Evolutionary conservation across 2,113 vertebrate species (phyloP).

Genomic region (Cololabis saira): DNA sequence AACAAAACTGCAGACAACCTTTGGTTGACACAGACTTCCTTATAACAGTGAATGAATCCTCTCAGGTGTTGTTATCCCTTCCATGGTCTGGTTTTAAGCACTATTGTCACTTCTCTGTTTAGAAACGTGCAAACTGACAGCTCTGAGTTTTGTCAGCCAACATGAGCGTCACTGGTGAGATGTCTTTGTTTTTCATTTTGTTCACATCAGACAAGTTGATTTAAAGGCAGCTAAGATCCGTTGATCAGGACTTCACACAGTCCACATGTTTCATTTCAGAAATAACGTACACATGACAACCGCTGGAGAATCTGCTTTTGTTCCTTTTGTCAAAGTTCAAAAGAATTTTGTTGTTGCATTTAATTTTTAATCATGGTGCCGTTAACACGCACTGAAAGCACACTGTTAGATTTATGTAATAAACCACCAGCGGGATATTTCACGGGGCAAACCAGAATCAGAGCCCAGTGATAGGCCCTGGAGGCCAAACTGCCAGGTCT

Average conservation of each 20-base stretch:
- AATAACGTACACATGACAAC: neutral
- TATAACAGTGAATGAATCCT: too few species aligned
- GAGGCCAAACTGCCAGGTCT: slow-evolving; percentile 67
- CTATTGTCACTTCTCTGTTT: too few species aligned
- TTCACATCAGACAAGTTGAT: too few species aligned
- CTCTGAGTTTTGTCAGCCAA: too few species aligned
- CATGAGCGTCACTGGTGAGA: too few species aligned
- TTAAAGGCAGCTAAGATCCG: too few species aligned
- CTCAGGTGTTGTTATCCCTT: too few species aligned
- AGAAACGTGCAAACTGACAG: too few species aligned
- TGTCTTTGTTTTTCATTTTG: too few species aligned
- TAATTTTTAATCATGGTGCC: slow-evolving; percentile 26
- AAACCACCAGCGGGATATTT: slow-evolving; percentile 65
- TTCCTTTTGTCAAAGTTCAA: slow-evolving; percentile 1
- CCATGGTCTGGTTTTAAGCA: too few species aligned
- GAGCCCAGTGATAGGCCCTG: slow-evolving; percentile 49
- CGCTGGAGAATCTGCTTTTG: neutral
- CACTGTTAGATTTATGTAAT: slow-evolving; percentile 60
- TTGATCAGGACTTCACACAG: neutral
- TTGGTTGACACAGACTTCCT: too few species aligned
- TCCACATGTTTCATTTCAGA: neutral
- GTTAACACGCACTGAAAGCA: slow-evolving; percentile 19
- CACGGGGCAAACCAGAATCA: slow-evolving; percentile 58
- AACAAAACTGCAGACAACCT: too few species aligned
- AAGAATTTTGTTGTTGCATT: slow-evolving; percentile 3